Evolutionary conservation across 2,888 invertebrate genomes (phyloP).

Genomic region (Clepsis dumicolana): DNA sequence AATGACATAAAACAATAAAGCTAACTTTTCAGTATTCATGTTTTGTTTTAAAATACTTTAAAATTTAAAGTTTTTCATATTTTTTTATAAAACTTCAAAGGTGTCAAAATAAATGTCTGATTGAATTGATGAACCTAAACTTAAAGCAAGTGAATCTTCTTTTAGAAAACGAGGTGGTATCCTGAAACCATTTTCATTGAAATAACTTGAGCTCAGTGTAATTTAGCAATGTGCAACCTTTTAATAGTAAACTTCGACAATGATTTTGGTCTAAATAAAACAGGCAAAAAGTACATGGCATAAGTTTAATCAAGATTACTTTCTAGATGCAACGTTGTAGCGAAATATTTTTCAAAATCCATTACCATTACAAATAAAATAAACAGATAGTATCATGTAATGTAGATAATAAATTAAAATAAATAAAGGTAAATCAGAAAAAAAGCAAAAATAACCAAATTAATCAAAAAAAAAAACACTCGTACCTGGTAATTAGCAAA

Average conservation of each 20-base stretch:
- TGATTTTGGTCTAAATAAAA: neutral
- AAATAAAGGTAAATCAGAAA: neutral
- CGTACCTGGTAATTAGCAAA: constrained; percentile 57
- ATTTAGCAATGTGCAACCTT: neutral
- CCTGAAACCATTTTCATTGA: no score
- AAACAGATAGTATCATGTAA: neutral
- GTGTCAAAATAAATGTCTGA: no score
- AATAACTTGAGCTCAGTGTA: neutral
- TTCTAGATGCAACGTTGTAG: constrained; percentile 34
- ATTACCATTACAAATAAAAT: neutral
- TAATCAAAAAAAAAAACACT: constrained; percentile 46
- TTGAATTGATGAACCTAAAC: no score
- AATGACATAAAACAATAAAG: no score
- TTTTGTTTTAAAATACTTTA: no score
- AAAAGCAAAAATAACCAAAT: constrained; percentile 2
- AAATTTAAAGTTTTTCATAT: no score
- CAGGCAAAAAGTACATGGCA: neutral
- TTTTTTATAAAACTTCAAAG: no score
- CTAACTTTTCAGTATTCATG: no score
- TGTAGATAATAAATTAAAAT: no score
- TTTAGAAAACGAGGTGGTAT: no score
- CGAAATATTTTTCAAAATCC: neutral
- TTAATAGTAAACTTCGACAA: neutral
- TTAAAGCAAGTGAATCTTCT: no score
- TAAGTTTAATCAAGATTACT: constrained; percentile 44